Evolutionary conservation across 1,140 invertebrate genomes (phyloP), one percentile per base, ranked within the genome.

Genomic region (Bactericera cockerelli): DNA sequence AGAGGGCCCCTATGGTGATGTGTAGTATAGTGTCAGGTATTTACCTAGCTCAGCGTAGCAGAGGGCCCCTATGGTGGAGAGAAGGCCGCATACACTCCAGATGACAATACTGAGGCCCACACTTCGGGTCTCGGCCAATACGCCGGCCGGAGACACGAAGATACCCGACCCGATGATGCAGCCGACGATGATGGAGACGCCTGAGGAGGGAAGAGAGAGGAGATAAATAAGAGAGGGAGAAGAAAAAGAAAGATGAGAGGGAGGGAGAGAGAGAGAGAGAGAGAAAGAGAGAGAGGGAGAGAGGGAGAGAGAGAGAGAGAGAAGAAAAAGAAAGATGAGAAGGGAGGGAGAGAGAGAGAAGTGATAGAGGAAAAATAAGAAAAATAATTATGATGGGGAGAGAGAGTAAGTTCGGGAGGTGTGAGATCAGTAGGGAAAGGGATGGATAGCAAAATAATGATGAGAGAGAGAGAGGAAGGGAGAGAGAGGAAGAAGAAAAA

Each of bases 11-110:
- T 55, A 88, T 70, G 6, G 81, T 82, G 2, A n/a, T n/a, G n/a
- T n/a, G n/a, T n/a, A n/a, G n/a, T 38, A n/a, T n/a, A n/a, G n/a
- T n/a, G n/a, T n/a, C n/a, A n/a, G n/a, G n/a, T n/a, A n/a, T n/a
- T n/a, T n/a, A n/a, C n/a, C 87, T 56, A 93, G 75, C 72, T 94
- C 90, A 0, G 87, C 87, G 68, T 90, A 92, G 67, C 86, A 91
- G 1, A 90, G 73, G 0, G 84, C 84, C 8, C 86, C 86, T 55
- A 88, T 70, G 6, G 81, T 82, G 2, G 83, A 89, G 61, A 88
- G 77, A 3, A 87, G 66, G 14, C 87, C 87, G 24, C 81, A 86
- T 0, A 80, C 65, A 0, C 77, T 74, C 84, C 87, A 90, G 66
- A 89, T 81, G 62, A 85, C 66, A 26, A 87, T 74, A 0, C 83